Base-by-base conservation (phyloP, 2,888 invertebrate species). In the Hemicrepidius hirtus region DNA sequence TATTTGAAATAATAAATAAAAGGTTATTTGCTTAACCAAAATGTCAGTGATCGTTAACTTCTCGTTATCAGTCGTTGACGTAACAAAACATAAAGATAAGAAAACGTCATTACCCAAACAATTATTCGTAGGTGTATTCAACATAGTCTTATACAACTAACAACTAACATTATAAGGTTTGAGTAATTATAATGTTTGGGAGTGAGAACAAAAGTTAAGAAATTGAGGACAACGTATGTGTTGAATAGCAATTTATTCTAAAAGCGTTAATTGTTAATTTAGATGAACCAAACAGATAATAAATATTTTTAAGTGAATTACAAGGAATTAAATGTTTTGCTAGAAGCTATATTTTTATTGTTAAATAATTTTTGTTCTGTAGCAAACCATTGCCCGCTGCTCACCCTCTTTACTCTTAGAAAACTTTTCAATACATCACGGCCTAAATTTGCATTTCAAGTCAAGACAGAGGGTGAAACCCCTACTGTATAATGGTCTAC, bases 381-480 rank as follows among this genome's bases (percentile, higher is more conserved):
- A 18, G 20, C 28, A n/a, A 67, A 62, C 55, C 62, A 71, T 44
- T 63, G 67, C 35, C 46, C 71, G 28, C 16, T n/a, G 16, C 6
- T 55, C 59, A 57, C 66, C 71, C 62, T 62, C 66, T 71, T n/a
- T 57, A n/a, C n/a, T n/a, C n/a, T 66, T 64, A 64, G 55, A 67
- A 24, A 72, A 72, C 57, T 68, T 68, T 72, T 72, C 72, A 72
- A 72, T 72, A 64, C 72, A 72, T 63, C 63, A 46, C 67, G 28
- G 44, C 13, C 57, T 72, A 57, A 66, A 72, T 72, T 72, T 72
- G 72, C 72, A 72, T 72, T 72, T 68, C 64, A 68, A 68, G 49
- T 18, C 49, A 68, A 64, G 68, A 46, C 63, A 35, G 68, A 64
- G 72, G 72, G 72, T 68, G 63, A 46, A 57, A 63, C 72, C 68